Evolutionary conservation across 2,113 vertebrate genomes (phyloP), one percentile per base, ranked within the genome.

Genomic region (Seriola aureovittata): DNA sequence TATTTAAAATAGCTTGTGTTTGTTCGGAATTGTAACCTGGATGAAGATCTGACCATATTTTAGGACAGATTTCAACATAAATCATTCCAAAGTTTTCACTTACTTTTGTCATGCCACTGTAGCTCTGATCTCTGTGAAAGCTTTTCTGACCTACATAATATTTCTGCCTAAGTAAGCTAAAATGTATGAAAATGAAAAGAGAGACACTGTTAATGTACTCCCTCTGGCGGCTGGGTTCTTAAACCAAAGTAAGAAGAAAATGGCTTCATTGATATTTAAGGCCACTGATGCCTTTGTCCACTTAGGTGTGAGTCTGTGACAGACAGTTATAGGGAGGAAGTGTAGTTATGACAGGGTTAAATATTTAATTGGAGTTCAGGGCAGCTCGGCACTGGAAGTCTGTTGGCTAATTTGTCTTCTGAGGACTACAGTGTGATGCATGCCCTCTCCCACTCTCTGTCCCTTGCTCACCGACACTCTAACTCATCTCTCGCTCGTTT

Each of bases 301-400:
- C n/a, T 13, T 25, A 52, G 17, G 60, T 68, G 62, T 38, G n/a
- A 81, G 59, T 55, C 1, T 63, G 1, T 64, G 84, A 73, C 72
- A 74, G 76, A 63, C 55, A 19, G 70, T 48, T 29, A 36, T 73
- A 66, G 13, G 50, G 62, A 63, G 65, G 29, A 36, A 29, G 10
- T 71, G 58, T 52, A 65, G 78, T 73, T 74, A 77, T 86, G 86
- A 90, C 83, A n/a, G 85, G 78, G 88, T 90, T 89, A 88, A 87
- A 93, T 88, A 85, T 88, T 88, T 88, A 85, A 89, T 90, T 86
- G 71, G 80, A 75, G 85, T 71, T 81, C 78, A 85, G 67, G 74
- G 59, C 73, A 84, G 70, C 78, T 75, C 69, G 40, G 64, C 21
- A 57, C 54, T 8, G 25, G 67, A 86, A 76, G 77, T 91, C 72